Base-by-base conservation (phyloP, 2,113 vertebrate species). In the Monopterus albus region DNA sequence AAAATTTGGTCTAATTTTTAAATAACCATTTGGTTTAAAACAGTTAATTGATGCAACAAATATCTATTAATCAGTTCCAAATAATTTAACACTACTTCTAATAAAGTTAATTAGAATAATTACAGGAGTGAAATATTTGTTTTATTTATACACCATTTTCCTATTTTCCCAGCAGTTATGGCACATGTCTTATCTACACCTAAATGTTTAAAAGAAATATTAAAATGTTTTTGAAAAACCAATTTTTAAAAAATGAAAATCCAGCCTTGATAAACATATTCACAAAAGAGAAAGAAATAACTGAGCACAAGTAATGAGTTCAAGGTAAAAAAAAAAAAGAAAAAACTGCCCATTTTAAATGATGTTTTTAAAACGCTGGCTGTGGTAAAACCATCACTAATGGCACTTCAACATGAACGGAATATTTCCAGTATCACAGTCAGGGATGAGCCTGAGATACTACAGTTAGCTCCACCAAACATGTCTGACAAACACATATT, bases 401-500 rank as follows among this genome's bases (percentile, higher is more conserved):
- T 69, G 63, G 39, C 58, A 49, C 66, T 62, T 67, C 18, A 64
- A 26, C 49, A 26, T 65, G 49, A 79, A 43, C 25, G n/a, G 14
- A 78, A 60, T 20, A 36, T 57, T 56, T 46, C 42, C n/a, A 74
- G 36, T 53, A 38, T 69, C 52, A 82, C 43, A 83, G 50, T 23
- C 52, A 79, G 58, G 43, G 64, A 56, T 62, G 62, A 64, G 65
- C 57, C 56, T 36, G 42, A 62, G 65, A 72, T 59, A 49, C 63
- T 69, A 75, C 46, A 79, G 67, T 71, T 58, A 73, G 43, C 70
- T 63, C 47, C 59, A 75, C 29, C 56, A 77, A 66, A 82, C 65
- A 77, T 67, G 14, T 43, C 61, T 80, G 55, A 78, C 58, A 85
- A 68, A 31, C 8, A 7, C 46, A 56, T 29, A 52, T 81, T 55